Percentiles rank a stretch among this genome's conserved stretches.
Conservation (phyloP, 1,140 invertebrate genomes). For the Drosophila prosaltans region DNA sequence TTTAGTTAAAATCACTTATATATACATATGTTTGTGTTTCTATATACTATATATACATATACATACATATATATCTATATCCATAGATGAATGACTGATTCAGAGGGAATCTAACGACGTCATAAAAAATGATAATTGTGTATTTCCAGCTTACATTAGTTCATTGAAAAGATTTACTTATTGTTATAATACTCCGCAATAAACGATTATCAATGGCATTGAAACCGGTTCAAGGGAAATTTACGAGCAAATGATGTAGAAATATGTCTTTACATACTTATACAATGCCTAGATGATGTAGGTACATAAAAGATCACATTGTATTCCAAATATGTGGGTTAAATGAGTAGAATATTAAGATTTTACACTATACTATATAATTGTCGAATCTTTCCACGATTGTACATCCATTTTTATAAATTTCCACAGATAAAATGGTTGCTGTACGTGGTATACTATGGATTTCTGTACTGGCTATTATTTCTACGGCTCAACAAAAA, state of each 20-base stretch:
- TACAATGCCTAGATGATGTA: neutral
- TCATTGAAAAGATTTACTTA: neutral
- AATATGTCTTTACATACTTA: neutral
- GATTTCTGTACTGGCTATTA: neutral
- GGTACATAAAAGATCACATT: neutral
- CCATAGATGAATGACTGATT: neutral
- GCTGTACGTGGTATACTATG: neutral
- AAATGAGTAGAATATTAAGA: too few relatives aligned
- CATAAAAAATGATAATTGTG: neutral
- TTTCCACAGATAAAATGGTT: neutral
- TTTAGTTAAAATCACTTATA: too few relatives aligned
- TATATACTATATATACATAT: neutral
- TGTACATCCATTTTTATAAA: neutral
- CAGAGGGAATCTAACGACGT: neutral
- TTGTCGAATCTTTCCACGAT: too few relatives aligned
- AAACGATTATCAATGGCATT: neutral
- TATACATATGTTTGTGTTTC: too few relatives aligned
- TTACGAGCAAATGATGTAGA: neutral
- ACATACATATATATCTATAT: neutral
- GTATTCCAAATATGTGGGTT: neutral
- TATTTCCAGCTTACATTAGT: slow-evolving; percentile 1
- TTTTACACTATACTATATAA: too few relatives aligned
- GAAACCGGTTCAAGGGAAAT: slow-evolving; percentile 6
- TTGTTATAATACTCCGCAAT: slow-evolving; percentile 2
- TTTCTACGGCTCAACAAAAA: neutral